Evolutionary conservation across 2,888 invertebrate species (phyloP).

Genomic region (Willowsia nigromaculata): DNA sequence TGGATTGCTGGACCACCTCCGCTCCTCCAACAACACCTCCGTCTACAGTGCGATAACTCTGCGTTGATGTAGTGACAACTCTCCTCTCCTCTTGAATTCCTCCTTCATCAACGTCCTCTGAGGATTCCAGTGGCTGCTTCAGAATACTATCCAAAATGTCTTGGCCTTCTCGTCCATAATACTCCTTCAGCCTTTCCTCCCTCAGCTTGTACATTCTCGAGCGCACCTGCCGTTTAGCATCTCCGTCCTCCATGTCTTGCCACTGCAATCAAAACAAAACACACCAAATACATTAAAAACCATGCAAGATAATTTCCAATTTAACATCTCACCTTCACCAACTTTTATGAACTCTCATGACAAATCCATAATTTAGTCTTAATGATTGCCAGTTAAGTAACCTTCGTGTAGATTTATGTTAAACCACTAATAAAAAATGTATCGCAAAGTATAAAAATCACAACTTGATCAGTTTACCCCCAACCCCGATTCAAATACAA

Average conservation of each 20-base stretch:
- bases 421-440: no score
- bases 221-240: conserved; percentile 91
- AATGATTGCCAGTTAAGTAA: no score
- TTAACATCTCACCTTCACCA: neutral
- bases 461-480: no score
- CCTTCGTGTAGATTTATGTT: no score
- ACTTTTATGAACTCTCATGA: no score
- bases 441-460: no score
- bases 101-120: conserved; percentile 47
- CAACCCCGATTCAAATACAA: no score
- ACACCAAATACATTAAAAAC: neutral
- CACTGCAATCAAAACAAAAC: conserved; percentile 83
- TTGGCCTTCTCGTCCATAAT: conserved; percentile 84
- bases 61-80: conserved; percentile 44
- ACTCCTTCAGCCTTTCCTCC: conserved; percentile 88
- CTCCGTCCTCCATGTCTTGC: conserved; percentile 92
- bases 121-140: conserved; percentile 69
- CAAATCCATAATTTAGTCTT: no score
- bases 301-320: neutral
- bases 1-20: conserved; percentile 20
- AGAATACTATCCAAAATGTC: conserved; percentile 78
- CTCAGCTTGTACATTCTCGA: conserved; percentile 91
- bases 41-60: conserved; percentile 32
- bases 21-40: neutral
- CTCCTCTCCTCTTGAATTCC: conserved; percentile 45